Evolutionary conservation across 2,113 vertebrate species (phyloP).

Genomic region (Channa argus): DNA sequence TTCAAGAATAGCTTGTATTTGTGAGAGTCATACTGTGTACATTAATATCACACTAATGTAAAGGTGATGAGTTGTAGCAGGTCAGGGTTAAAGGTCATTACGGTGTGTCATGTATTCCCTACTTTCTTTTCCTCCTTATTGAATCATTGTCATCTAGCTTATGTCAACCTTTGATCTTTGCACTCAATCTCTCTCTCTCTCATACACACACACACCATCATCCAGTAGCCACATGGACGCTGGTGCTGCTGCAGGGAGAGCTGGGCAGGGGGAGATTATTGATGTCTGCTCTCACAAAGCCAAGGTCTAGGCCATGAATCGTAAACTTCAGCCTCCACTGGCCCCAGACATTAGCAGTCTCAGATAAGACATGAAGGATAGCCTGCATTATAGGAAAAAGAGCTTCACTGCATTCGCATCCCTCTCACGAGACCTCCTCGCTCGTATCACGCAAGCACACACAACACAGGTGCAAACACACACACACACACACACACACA

Average conservation of each 20-base stretch:
- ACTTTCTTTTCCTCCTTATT: slow-evolving; percentile 23
- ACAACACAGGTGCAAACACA: not conserved
- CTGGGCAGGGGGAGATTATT: slow-evolving; percentile 82
- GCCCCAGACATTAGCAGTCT: slow-evolving; percentile 84
- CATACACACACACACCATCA: slow-evolving; percentile 28
- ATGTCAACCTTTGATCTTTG: slow-evolving; percentile 55
- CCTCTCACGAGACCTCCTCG: slow-evolving; percentile 1
- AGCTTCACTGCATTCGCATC: slow-evolving; percentile 47
- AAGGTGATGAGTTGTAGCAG: slow-evolving; percentile 36
- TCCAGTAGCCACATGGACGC: slow-evolving; percentile 52
- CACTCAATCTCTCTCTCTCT: slow-evolving; percentile 4
- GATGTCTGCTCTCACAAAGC: slow-evolving; percentile 87
- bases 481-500: not conserved
- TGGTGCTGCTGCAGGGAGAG: slow-evolving; percentile 77
- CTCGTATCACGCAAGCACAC: slow-evolving; percentile 25
- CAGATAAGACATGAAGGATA: slow-evolving; percentile 87
- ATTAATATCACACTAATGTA: slow-evolving; percentile 32
- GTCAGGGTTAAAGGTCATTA: slow-evolving; percentile 50
- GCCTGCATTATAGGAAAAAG: slow-evolving; percentile 80
- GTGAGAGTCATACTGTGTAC: slow-evolving; percentile 15
- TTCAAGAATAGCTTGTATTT: not conserved
- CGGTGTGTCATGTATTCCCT: slow-evolving; percentile 24
- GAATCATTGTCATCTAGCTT: slow-evolving; percentile 48
- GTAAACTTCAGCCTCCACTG: slow-evolving; percentile 81
- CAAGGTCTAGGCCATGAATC: slow-evolving; percentile 87